Conservation (phyloP, 1,140 invertebrate genomes). For the Pentalonia nigronervosa region DNA sequence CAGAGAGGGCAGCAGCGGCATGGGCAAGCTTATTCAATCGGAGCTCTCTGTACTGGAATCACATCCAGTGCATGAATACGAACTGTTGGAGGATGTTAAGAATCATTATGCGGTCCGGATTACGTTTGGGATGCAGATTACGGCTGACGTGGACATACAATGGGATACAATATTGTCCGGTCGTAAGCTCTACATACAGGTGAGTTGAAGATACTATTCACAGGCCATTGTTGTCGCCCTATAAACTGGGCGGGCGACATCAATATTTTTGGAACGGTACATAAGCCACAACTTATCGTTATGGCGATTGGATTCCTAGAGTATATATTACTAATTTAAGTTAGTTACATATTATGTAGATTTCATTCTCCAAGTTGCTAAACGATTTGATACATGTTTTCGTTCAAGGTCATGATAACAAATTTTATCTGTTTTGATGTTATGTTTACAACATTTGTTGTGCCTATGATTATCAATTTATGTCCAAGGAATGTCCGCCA, state of each 20-base stretch:
- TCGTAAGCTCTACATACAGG: slow-evolving; percentile 56
- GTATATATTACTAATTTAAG: neutral
- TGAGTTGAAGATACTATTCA: neutral
- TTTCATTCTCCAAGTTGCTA: neutral
- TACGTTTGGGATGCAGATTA: slow-evolving; percentile 58
- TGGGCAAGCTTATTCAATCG: slow-evolving; percentile 77
- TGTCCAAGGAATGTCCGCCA: neutral
- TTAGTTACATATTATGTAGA: neutral
- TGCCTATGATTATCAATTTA: neutral
- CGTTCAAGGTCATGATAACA: slow-evolving; percentile 29
- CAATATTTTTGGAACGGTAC: neutral
- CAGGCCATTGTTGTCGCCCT: neutral
- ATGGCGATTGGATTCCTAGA: neutral
- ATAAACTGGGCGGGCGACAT: neutral
- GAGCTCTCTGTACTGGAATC: slow-evolving; percentile 66
- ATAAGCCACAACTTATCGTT: neutral
- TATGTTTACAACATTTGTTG: neutral
- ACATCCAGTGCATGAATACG: slow-evolving; percentile 49
- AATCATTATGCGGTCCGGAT: slow-evolving; percentile 41
- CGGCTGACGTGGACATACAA: slow-evolving; percentile 51
- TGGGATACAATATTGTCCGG: slow-evolving; percentile 59
- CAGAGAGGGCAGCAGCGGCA: slow-evolving; percentile 79
- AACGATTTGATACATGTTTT: neutral
- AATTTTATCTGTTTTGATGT: neutral
- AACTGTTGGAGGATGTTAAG: slow-evolving; percentile 47